A percentile compares a stretch with the other conserved stretches of the same genome.
phyloP scores from a whole-genome alignment of 2,888 invertebrate genomes.

The Sthenelais limicola region DNA sequence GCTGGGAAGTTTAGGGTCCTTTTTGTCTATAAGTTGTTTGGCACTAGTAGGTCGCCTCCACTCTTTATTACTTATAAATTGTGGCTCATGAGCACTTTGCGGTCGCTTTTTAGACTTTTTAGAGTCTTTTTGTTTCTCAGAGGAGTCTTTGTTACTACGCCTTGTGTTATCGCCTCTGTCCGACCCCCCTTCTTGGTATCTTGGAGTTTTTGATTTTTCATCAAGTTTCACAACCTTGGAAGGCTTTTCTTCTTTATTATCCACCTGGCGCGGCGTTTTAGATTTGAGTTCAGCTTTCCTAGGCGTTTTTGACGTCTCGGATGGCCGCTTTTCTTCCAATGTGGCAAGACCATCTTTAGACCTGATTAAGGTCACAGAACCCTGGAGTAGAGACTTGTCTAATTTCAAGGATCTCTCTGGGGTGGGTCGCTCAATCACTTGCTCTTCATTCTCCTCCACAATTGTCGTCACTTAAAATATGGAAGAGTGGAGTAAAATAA shows the following conservation, averaged over 20 bases:
- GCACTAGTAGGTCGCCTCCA: conserved; percentile 12
- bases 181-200: not conserved
- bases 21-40: conserved; percentile 7
- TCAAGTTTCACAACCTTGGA: not conserved
- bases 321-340: not conserved
- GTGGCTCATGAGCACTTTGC: conserved; percentile 18
- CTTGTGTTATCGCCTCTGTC: not conserved
- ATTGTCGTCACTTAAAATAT: conserved; percentile 8
- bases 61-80: conserved; percentile 9
- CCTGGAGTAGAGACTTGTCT: not conserved
- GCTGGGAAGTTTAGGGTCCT: not conserved
- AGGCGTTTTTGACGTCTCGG: conserved; percentile 7
- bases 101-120: not conserved
- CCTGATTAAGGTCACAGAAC: not conserved
- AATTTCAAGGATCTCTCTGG: not conserved
- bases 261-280: not conserved
- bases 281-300: conserved; percentile 6
- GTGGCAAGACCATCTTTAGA: conserved; percentile 9
- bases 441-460: conserved; percentile 25
- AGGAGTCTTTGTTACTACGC: not conserved
- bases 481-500: too few relatives aligned
- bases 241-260: conserved; percentile 19
- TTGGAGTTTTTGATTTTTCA: not conserved
- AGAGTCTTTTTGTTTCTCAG: not conserved
- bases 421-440: not conserved